Evolutionary conservation across 2,888 invertebrate genomes (phyloP), one percentile per base, ranked within the genome.

Genomic region (Apomyelois bistriatella): DNA sequence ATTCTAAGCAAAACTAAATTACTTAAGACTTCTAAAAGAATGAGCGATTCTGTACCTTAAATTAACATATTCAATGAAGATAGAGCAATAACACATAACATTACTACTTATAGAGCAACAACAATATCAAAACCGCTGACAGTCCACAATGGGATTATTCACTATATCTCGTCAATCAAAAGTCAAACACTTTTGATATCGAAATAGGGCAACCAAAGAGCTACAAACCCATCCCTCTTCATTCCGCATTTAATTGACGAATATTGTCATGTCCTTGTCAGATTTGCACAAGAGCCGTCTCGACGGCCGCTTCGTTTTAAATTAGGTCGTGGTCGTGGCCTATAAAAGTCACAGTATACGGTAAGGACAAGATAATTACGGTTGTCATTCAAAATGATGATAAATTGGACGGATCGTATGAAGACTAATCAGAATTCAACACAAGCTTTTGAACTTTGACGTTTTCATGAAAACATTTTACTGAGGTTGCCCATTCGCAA

Each of bases 351-450:
- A 66, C 65, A 69, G 65, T 71, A 66, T 70, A 75, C 72, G 71
- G 72, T 73, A 79, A 82, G 81, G 85, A 79, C 82, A 82, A 70
- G 68, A 66, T 81, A 84, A 85, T 85, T 84, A 76, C 60, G 72
- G 60, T 65, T 71, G 83, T 82, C 81, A 77, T 81, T 75, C 69
- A 74, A 76, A 46, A 83, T 70, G 74, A 84, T 83, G 82, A 83
- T 82, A 75, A 76, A 85, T 80, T 73, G 70, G 62, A 60, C 55
- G 61, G 69, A 72, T 72, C 72, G 70, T 72, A 68, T 72, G 70
- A 68, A 49, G 62, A 65, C 61, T 82, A 75, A 85, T 88, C 79
- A 83, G 69, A 79, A 88, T 88, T 88, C 88, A 79, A 68, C 66
- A 62, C 64, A 65, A 74, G 79, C 74, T 68, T 79, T 80, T 85